These are phyloP conservation scores for Syrphus vitripennis DNA, from an alignment of 2,888 invertebrate species.

Conservation along the genomic window DNA sequence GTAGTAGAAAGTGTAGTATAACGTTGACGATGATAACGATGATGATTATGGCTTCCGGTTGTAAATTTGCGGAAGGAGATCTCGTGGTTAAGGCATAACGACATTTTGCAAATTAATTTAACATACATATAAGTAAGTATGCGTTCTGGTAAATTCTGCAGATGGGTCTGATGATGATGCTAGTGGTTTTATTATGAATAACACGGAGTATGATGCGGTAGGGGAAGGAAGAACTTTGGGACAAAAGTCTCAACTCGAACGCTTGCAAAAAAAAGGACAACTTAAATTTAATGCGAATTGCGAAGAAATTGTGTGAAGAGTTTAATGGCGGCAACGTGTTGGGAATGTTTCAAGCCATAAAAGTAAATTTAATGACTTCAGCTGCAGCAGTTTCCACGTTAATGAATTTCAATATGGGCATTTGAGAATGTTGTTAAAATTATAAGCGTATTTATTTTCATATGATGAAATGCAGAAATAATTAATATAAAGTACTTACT, in stretches of 20 bases:
- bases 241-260: neutral
- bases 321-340: constrained; percentile 57
- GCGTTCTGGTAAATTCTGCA: constrained; percentile 40
- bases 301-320: constrained; percentile 6
- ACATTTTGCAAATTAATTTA: constrained; percentile 68
- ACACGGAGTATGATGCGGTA: neutral
- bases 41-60: constrained; percentile 65
- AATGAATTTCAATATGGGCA: constrained; percentile 67
- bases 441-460: constrained; percentile 2
- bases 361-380: constrained; percentile 59
- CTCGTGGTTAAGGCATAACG: constrained; percentile 61
- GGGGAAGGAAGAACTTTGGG: neutral
- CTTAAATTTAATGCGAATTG: constrained; percentile 30
- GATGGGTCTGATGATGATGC: neutral
- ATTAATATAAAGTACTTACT: neutral
- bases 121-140: constrained; percentile 34
- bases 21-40: constrained; percentile 24
- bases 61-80: constrained; percentile 60
- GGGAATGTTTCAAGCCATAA: constrained; percentile 45
- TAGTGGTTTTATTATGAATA: neutral
- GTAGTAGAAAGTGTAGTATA: neutral
- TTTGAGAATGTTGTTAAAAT: constrained; percentile 30
- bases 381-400: constrained; percentile 30
- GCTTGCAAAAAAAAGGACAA: constrained; percentile 1
- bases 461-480: neutral